Evolutionary conservation across 2,888 invertebrate genomes (phyloP).

Genomic region (Priocnemis perturbator): DNA sequence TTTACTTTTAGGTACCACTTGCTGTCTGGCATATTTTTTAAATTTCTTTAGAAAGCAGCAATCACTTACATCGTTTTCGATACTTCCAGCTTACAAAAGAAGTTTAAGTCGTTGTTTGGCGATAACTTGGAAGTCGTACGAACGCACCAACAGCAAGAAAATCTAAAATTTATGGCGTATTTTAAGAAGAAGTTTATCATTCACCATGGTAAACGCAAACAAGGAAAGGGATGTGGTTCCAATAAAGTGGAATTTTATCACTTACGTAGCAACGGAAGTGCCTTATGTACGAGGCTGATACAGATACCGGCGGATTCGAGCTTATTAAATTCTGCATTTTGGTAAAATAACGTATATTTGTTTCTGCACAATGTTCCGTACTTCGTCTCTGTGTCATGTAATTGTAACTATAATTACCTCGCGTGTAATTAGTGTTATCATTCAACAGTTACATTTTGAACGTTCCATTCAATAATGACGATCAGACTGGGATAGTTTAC

Average conservation of each 20-base stretch:
- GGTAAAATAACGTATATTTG: conserved; percentile 78
- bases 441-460: conserved; percentile 89
- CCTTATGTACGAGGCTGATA: conserved; percentile 93
- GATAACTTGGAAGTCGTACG: conserved; percentile 96
- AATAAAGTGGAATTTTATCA: conserved; percentile 92
- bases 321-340: conserved; percentile 94
- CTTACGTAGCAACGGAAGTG: conserved; percentile 95
- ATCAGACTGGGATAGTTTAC: conserved; percentile 93
- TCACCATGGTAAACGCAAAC: conserved; percentile 88
- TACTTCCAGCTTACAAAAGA: conserved; percentile 84
- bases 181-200: conserved; percentile 97
- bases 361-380: too few relatives aligned
- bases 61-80: not conserved
- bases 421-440: not conserved
- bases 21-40: not conserved
- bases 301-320: conserved; percentile 92
- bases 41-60: not conserved
- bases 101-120: conserved; percentile 91
- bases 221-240: conserved; percentile 67
- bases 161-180: conserved; percentile 98
- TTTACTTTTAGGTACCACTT: conserved; percentile 90
- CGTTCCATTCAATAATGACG: conserved; percentile 93
- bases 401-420: not conserved
- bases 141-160: conserved; percentile 99
- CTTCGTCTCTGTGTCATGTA: too few relatives aligned